These are phyloP conservation scores for Pampusana beccarii DNA, from an alignment of 2,113 vertebrate species.

Conservation along the genomic window DNA sequence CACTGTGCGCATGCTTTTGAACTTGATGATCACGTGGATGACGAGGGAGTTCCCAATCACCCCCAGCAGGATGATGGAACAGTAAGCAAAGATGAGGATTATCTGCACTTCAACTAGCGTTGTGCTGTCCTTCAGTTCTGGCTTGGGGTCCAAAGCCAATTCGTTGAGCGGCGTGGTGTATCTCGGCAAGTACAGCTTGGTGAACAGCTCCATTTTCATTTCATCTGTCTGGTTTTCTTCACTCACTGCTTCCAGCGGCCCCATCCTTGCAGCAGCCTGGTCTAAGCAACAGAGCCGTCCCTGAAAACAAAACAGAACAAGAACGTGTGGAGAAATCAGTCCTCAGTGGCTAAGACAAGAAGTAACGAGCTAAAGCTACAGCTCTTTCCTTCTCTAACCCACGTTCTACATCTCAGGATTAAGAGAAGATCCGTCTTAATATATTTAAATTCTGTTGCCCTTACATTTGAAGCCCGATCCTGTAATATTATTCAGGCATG, in stretches of 20 bases:
- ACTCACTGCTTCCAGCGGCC: constrained; percentile 64
- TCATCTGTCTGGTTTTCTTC: constrained; percentile 77
- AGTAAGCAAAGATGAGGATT: constrained; percentile 90
- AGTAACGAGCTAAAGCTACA: neutral
- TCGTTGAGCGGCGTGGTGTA: constrained; percentile 65
- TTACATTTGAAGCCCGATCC: constrained; percentile 17
- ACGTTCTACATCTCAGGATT: neutral
- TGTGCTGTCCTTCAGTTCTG: constrained; percentile 87
- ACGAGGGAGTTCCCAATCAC: constrained; percentile 91
- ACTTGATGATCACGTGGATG: constrained; percentile 90
- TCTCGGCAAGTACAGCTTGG: constrained; percentile 43
- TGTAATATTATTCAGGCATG: constrained; percentile 9
- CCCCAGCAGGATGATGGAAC: constrained; percentile 90
- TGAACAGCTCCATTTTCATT: constrained; percentile 61
- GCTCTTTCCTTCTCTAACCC: neutral
- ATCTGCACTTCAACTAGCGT: constrained; percentile 87
- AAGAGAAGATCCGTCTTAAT: neutral
- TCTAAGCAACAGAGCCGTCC: neutral
- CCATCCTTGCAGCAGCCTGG: constrained; percentile 55
- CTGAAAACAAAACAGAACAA: constrained; percentile 6
- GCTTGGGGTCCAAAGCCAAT: constrained; percentile 65
- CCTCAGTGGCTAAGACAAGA: neutral
- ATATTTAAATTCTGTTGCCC: constrained; percentile 11
- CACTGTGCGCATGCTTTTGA: constrained; percentile 89
- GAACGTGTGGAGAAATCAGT: neutral